A percentile compares a stretch with the other conserved stretches of the same genome.
Conservation (phyloP, 2,888 invertebrate genomes). For the Sinodicranocentrus sp. region DNA sequence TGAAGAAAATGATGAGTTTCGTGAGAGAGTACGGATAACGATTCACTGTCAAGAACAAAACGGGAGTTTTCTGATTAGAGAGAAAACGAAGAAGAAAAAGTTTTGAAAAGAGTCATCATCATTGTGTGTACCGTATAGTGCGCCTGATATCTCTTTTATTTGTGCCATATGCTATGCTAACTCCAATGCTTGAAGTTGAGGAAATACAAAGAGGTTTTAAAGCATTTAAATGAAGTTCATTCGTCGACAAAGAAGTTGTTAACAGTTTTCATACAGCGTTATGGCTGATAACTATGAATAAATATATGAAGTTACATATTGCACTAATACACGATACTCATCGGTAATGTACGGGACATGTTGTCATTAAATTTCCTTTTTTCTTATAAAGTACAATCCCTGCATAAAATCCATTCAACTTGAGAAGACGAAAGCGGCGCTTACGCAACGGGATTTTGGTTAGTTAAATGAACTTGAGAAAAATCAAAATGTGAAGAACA, state of each 20-base stretch:
- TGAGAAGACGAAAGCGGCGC: slow-evolving; percentile 10
- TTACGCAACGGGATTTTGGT: slow-evolving; percentile 59
- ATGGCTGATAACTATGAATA: slow-evolving; percentile 29
- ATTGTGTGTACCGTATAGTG: slow-evolving; percentile 45
- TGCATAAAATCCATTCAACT: slow-evolving; percentile 16
- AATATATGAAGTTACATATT: no score
- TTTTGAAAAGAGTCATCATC: slow-evolving; percentile 48
- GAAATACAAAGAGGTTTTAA: background rate
- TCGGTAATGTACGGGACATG: slow-evolving; percentile 35
- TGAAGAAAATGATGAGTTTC: slow-evolving; percentile 38
- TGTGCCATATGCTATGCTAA: background rate
- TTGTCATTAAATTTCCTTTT: slow-evolving; percentile 59
- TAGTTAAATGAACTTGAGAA: slow-evolving; percentile 40
- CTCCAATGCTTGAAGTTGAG: background rate
- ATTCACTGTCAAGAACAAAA: slow-evolving; percentile 60
- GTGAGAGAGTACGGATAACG: slow-evolving; percentile 37
- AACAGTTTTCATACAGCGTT: slow-evolving; percentile 34
- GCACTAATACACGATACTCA: background rate
- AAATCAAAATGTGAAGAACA: no score
- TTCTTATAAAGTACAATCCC: background rate
- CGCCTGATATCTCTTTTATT: slow-evolving; percentile 3
- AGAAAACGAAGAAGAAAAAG: slow-evolving; percentile 52
- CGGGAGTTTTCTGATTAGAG: slow-evolving; percentile 54
- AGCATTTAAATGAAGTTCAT: no score
- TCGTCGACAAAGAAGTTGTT: background rate